phyloP scores from a whole-genome alignment of 2,888 invertebrate genomes.

The Dione juno region DNA sequence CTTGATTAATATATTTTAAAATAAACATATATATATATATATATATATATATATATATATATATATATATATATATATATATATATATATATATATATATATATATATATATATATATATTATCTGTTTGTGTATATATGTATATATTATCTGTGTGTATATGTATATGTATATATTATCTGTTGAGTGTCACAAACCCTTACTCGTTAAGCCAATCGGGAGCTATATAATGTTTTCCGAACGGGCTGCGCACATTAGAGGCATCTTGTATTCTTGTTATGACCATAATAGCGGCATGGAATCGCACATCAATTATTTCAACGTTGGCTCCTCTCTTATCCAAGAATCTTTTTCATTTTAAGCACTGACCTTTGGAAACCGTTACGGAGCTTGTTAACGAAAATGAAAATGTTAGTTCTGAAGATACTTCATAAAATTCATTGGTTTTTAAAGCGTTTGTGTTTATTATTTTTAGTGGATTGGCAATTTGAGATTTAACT shows the following conservation, averaged over 20 bases:
- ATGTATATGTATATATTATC: too few species aligned
- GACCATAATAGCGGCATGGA: conserved; percentile 34
- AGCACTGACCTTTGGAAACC: conserved; percentile 30
- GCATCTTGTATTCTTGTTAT: conserved; percentile 48
- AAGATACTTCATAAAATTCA: conserved; percentile 34
- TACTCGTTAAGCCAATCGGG: conserved; percentile 43
- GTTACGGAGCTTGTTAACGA: conserved; percentile 30
- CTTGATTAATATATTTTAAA: too few species aligned
- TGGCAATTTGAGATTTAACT: too few species aligned
- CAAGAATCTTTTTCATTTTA: conserved; percentile 30
- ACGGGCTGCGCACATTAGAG: conserved; percentile 47
- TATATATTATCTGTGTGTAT: too few species aligned
- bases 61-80: too few species aligned
- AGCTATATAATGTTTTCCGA: conserved; percentile 46
- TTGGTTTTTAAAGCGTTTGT: neutral
- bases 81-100: too few species aligned
- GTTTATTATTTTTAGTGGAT: neutral
- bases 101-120: too few species aligned
- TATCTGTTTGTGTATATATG: too few species aligned
- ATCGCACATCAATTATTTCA: conserved; percentile 40
- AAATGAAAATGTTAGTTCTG: conserved; percentile 28
- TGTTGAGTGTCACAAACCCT: conserved; percentile 31
- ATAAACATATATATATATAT: too few species aligned
- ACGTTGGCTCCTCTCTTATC: conserved; percentile 33
- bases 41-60: too few species aligned